phyloP scores from a whole-genome alignment of 2,888 invertebrate species.

The Eupeodes luniger region DNA sequence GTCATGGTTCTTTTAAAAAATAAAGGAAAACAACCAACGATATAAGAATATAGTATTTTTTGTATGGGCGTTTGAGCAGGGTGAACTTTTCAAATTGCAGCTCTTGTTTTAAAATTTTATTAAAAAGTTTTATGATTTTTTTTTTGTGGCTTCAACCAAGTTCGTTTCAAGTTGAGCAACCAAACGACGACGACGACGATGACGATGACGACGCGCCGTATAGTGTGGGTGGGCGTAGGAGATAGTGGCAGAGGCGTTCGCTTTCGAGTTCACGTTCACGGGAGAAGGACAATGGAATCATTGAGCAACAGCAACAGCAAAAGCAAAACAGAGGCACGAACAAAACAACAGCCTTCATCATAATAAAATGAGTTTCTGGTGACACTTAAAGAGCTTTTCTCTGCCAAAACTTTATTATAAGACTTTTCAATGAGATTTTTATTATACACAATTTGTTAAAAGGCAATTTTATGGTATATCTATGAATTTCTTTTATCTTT shows the following conservation, averaged over 20 bases:
- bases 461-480: constrained; percentile 73
- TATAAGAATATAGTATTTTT: neutral
- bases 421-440: constrained; percentile 75
- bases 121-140: constrained; percentile 73
- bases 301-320: neutral
- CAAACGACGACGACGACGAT: neutral
- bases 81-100: constrained; percentile 73
- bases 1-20: neutral
- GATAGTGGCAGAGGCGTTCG: constrained; percentile 13
- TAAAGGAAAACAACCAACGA: neutral
- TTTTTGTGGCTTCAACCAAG: constrained; percentile 70
- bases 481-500: constrained; percentile 72
- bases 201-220: too few species aligned
- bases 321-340: neutral
- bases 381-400: constrained; percentile 72
- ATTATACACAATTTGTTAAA: constrained; percentile 76
- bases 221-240: neutral
- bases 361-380: constrained; percentile 75
- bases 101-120: constrained; percentile 76
- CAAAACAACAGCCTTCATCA: constrained; percentile 56
- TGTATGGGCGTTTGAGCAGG: constrained; percentile 26
- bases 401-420: constrained; percentile 72
- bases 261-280: neutral
- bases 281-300: constrained; percentile 50
- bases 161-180: constrained; percentile 66